A percentile compares a stretch with the other conserved stretches of the same genome.
Evolutionary conservation across 2,113 vertebrate species (phyloP).

Genomic region (Pollimyrus isidori): DNA sequence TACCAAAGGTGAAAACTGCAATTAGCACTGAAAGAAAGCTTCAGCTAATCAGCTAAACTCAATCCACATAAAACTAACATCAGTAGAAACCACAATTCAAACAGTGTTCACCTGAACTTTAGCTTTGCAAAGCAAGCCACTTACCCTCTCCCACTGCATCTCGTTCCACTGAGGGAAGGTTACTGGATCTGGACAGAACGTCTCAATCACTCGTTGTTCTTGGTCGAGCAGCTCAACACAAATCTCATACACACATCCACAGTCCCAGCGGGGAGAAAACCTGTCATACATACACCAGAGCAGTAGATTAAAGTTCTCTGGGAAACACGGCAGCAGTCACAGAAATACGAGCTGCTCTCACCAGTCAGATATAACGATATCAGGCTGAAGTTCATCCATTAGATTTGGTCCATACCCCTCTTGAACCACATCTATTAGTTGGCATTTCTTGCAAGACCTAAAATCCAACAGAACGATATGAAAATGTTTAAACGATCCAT

Average conservation of each 20-base stretch:
- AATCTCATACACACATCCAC: slow-evolving; percentile 50
- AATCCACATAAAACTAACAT: background rate
- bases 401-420: slow-evolving; percentile 53
- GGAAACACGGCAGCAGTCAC: background rate
- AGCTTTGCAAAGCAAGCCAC: background rate
- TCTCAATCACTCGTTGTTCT: slow-evolving; percentile 30
- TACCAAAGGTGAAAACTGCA: background rate
- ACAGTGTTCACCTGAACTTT: background rate
- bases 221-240: slow-evolving; percentile 47
- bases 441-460: slow-evolving; percentile 53
- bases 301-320: background rate
- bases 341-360: slow-evolving; percentile 33
- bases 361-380: slow-evolving; percentile 62
- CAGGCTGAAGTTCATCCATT: slow-evolving; percentile 55
- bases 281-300: slow-evolving; percentile 30
- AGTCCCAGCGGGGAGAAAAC: slow-evolving; percentile 58
- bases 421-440: slow-evolving; percentile 51
- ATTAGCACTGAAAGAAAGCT: background rate
- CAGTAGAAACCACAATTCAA: background rate
- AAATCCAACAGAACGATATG: background rate
- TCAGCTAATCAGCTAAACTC: background rate
- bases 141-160: slow-evolving; percentile 51
- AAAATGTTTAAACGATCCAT: background rate
- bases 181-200: slow-evolving; percentile 37
- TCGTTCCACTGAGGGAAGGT: slow-evolving; percentile 56